Percentiles rank a stretch among this genome's conserved stretches.
Evolutionary conservation across 2,888 invertebrate species (phyloP).

Genomic region (Girardia tigrina): DNA sequence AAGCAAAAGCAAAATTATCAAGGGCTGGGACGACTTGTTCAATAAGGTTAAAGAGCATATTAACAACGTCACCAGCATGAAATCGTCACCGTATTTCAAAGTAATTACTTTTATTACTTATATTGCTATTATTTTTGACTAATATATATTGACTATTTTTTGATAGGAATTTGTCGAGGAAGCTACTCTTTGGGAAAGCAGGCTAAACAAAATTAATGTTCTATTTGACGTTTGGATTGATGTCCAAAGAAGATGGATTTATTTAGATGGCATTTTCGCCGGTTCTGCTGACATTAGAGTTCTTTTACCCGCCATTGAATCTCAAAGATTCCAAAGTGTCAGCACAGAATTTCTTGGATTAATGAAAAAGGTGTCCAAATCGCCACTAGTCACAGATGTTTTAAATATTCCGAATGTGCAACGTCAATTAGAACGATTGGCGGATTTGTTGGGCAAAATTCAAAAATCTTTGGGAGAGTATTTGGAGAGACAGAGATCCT

Average conservation of each 20-base stretch:
- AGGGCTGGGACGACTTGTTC: constrained; percentile 99
- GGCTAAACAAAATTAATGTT: constrained; percentile 87
- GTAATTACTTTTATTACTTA: no score
- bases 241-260: constrained; percentile 97
- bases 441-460: constrained; percentile 90
- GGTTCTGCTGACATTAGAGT: constrained; percentile 94
- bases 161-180: constrained; percentile 97
- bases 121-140: no score
- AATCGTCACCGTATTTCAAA: constrained; percentile 95
- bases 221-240: constrained; percentile 99
- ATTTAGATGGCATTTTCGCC: constrained; percentile 93
- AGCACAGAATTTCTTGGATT: constrained; percentile 92
- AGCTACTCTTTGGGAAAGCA: constrained; percentile 96
- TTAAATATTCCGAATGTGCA: constrained; percentile 85
- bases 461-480: constrained; percentile 99
- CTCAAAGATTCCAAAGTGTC: constrained; percentile 76
- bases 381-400: constrained; percentile 96
- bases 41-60: constrained; percentile 99
- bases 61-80: constrained; percentile 98
- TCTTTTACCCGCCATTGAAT: constrained; percentile 85
- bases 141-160: no score
- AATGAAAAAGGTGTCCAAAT: constrained; percentile 96
- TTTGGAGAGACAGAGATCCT: constrained; percentile 85
- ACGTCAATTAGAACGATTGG: constrained; percentile 79
- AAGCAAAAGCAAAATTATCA: constrained; percentile 88